Evolutionary conservation across 2,113 vertebrate genomes (phyloP), one percentile per base, ranked within the genome.

Genomic region (Reinhardtius hippoglossoides): DNA sequence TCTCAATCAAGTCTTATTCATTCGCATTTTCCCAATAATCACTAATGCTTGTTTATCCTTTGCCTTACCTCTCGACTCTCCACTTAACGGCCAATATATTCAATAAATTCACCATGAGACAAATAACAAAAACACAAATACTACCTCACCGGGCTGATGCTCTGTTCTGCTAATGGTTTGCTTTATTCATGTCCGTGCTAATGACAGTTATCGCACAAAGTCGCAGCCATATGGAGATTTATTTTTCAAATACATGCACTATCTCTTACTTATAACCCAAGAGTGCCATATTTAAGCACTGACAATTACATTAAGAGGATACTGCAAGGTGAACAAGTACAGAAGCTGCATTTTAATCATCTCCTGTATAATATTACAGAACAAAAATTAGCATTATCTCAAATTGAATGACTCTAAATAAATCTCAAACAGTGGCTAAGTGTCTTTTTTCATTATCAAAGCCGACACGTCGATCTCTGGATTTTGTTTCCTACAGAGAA

Each of bases 341-440:
- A 31, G 60, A 90, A 83, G 82, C 71, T 40, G 37, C 40, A 21
- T 66, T 80, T 52, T 9, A 21, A 52, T 20, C 5, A n/a, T n/a
- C 50, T n/a, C 50, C 18, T 52, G 20, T 9, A 14, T n/a, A n/a
- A 52, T 52, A 52, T 1, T 9, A n/a, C 8, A n/a, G 5, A 48
- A 5, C 21, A 8, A 12, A 9, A 55, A 24, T 55, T 42, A 50
- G 71, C 24, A 66, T 81, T 35, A 40, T 71, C 21, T 66, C 62
- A 31, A 10, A 35, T 9, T 60, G 16, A 60, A 7, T 9, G 58
- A n/a, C 27, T 60, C 4, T 35, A 3, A 60, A 57, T 24, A 5
- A 26, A 52, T 9, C 50, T 52, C 20, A 21, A n/a, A 27, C 56
- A 15, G 56, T 57, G 21, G 24, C 6, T 13, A 2, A 4, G n/a